These are phyloP conservation scores for Lota lota DNA, from an alignment of 2,113 vertebrate species.

Conservation along the genomic window DNA sequence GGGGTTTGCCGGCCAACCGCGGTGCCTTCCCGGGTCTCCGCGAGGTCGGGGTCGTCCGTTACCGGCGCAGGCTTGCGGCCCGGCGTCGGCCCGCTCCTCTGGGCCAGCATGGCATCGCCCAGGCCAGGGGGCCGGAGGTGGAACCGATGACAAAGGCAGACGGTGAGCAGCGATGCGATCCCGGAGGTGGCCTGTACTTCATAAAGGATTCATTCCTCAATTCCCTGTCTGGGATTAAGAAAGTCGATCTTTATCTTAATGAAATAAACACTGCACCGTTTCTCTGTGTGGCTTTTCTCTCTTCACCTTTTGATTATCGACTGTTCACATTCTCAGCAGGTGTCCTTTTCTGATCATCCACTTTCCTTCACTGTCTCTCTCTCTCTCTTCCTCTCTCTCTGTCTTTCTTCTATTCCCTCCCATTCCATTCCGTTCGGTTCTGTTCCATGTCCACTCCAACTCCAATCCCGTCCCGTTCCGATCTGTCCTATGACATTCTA, in stretches of 20 bases:
- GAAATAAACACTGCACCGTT: too few species aligned
- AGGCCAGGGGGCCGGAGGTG: slow-evolving; percentile 15
- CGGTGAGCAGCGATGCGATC: not conserved
- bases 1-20: slow-evolving; percentile 52
- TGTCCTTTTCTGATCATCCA: not conserved
- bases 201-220: too few species aligned
- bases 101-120: slow-evolving; percentile 71
- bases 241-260: too few species aligned
- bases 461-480: too few species aligned
- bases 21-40: slow-evolving; percentile 13
- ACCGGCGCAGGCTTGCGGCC: slow-evolving; percentile 51
- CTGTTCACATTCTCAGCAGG: too few species aligned
- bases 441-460: not conserved
- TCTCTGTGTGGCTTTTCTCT: too few species aligned
- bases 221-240: too few species aligned
- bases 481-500: too few species aligned
- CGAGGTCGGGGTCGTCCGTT: slow-evolving; percentile 53
- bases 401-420: not conserved
- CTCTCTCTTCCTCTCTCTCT: slow-evolving; percentile 8
- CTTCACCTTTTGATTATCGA: too few species aligned
- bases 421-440: not conserved
- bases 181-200: too few species aligned
- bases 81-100: slow-evolving; percentile 59
- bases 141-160: slow-evolving; percentile 3
- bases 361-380: slow-evolving; percentile 22